Evolutionary conservation across 2,888 invertebrate species (phyloP), one percentile per base, ranked within the genome.

Genomic region (Germaria angustata): DNA sequence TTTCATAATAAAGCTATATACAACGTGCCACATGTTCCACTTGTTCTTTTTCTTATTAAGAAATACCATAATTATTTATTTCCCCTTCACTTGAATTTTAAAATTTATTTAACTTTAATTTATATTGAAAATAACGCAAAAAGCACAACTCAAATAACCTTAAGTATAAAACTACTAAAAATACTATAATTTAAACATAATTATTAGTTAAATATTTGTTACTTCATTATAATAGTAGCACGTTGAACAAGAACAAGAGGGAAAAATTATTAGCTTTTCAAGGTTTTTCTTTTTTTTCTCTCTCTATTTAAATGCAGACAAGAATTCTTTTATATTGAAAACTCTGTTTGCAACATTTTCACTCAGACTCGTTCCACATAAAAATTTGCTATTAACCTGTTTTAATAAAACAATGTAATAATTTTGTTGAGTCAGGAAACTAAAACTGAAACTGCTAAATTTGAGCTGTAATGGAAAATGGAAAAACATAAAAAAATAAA

Each of bases 371-470:
- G n/a, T n/a, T n/a, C 3, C 1, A 8, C 7, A 63, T 65, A 22
- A 71, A 78, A 75, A 79, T 65, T 82, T 66, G 66, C 75, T 71
- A 66, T 66, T 76, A 82, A 82, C 82, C 79, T 79, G 75, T 82
- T 82, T 82, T 66, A 75, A 39, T 76, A 79, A 75, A 77, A 76
- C 71, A 79, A 80, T 76, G 39, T 69, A 79, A 76, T 76, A 76
- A 82, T 76, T 82, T 79, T 66, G 68, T 34, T 55, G 22, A 75
- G 34, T 13, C 39, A 36, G 20, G 11, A 44, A 34, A 11, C 15
- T 0, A 17, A 20, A 22, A n/a, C n/a, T n/a, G 49, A 49, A 68
- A 41, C n/a, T 34, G 55, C 55, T 28, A 20, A 6, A 41, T 20
- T 5, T n/a, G 32, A 55, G 24, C 17, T 6, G 39, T 32, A 68